Evolutionary conservation across 2,113 vertebrate species (phyloP).

Genomic region (Delphinus delphis): DNA sequence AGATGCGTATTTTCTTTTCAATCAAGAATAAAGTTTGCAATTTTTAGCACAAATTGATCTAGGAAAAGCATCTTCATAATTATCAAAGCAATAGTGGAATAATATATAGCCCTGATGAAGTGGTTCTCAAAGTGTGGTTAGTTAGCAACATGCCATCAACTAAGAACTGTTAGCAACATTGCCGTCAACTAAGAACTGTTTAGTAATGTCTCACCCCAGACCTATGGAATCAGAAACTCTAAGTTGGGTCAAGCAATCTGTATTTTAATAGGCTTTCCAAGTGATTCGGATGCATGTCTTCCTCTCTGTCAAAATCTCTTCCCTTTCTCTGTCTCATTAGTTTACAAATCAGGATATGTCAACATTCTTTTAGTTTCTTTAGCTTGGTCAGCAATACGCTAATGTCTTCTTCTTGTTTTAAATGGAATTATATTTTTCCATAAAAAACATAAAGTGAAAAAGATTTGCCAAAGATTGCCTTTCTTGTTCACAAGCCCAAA

Average conservation of each 20-base stretch:
- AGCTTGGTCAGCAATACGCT: neutral
- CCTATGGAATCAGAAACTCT: neutral
- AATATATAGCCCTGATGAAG: neutral
- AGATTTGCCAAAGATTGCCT: neutral
- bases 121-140: neutral
- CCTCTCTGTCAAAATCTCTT: neutral
- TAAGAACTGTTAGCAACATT: neutral
- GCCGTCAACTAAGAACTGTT: neutral
- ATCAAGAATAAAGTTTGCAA: neutral
- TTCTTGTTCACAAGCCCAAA: neutral
- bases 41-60: neutral
- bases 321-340: neutral
- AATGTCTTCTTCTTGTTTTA: neutral
- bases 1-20: neutral
- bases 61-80: neutral
- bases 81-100: neutral
- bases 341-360: neutral
- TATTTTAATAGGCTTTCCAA: neutral
- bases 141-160: no score
- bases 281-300: neutral
- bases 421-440: neutral
- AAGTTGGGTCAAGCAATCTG: neutral
- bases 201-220: neutral
- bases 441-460: neutral
- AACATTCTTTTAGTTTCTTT: neutral